Evolutionary conservation across 1,140 invertebrate species (phyloP).

Genomic region (Drosophila lacertosa): DNA sequence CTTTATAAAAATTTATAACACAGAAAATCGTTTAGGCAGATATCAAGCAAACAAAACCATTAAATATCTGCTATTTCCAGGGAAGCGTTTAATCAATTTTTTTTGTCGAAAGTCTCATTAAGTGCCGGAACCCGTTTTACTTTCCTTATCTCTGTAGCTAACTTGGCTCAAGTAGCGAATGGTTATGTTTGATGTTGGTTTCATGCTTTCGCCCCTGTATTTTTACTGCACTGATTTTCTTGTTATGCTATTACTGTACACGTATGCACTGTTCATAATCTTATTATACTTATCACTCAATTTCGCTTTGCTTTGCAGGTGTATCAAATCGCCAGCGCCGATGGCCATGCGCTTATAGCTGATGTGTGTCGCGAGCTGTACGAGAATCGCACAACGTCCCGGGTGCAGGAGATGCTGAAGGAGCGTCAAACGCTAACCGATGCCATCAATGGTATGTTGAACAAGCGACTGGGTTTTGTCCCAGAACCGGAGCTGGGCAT

Average conservation of each 20-base stretch:
- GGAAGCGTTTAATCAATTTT: background rate
- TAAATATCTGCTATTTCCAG: background rate
- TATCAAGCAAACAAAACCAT: background rate
- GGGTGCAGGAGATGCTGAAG: conserved; percentile 60
- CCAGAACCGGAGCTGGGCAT: conserved; percentile 76
- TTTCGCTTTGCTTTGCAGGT: conserved; percentile 42
- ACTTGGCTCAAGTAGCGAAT: too few species aligned
- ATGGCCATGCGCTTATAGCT: conserved; percentile 73
- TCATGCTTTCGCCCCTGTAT: too few species aligned
- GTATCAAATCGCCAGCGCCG: conserved; percentile 53
- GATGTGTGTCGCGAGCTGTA: conserved; percentile 74
- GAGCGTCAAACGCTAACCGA: conserved; percentile 59
- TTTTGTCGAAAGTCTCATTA: background rate
- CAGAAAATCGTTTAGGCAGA: too few species aligned
- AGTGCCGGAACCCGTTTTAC: conserved; percentile 35
- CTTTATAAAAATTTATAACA: too few species aligned
- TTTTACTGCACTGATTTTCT: too few species aligned
- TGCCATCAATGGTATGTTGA: conserved; percentile 47
- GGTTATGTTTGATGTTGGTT: too few species aligned
- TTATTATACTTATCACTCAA: background rate
- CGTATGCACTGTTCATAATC: too few species aligned
- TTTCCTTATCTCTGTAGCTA: conserved; percentile 38
- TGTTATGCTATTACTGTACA: too few species aligned
- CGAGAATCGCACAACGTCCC: conserved; percentile 27
- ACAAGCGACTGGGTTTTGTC: conserved; percentile 52